A percentile compares a stretch with the other conserved stretches of the same genome.
These are phyloP conservation scores for Drosophila chauvacae DNA, from an alignment of 1,140 invertebrate genomes.

Conservation along the genomic window DNA sequence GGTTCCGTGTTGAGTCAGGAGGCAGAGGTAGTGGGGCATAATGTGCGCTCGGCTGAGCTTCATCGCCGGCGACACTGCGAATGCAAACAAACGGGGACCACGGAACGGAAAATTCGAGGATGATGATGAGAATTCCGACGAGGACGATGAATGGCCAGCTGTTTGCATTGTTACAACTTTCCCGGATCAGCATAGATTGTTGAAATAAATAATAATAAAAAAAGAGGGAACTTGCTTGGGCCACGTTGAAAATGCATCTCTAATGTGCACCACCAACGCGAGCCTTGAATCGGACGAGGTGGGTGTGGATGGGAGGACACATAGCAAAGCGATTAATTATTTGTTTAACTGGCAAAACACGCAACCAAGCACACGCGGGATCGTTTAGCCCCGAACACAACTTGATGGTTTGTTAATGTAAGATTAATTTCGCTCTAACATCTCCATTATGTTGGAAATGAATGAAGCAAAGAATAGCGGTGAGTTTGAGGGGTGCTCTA, in stretches of 20 bases:
- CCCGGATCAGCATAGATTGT: constrained; percentile 77
- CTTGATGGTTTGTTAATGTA: constrained; percentile 71
- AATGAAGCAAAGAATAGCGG: constrained; percentile 2
- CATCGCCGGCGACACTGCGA: constrained; percentile 33
- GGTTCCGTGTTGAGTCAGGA: not conserved
- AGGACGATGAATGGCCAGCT: constrained; percentile 56
- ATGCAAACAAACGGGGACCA: constrained; percentile 58
- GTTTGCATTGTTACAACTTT: constrained; percentile 78
- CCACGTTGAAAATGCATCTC: constrained; percentile 68
- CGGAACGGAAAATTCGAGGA: constrained; percentile 35
- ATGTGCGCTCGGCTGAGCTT: constrained; percentile 56
- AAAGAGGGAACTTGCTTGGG: constrained; percentile 1
- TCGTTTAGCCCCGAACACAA: constrained; percentile 20
- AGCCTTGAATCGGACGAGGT: constrained; percentile 23
- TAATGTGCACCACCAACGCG: constrained; percentile 73
- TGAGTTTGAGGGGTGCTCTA: not conserved
- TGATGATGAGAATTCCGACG: constrained; percentile 51
- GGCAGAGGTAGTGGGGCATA: constrained; percentile 47
- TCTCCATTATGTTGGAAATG: constrained; percentile 54
- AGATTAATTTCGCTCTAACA: constrained; percentile 80
- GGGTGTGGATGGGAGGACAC: not conserved
- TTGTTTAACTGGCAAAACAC: constrained; percentile 72
- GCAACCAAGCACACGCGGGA: constrained; percentile 56
- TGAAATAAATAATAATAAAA: constrained; percentile 16
- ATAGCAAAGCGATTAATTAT: constrained; percentile 67